A percentile compares a stretch with the other conserved stretches of the same genome.
Evolutionary conservation across 2,113 vertebrate species (phyloP).

Genomic region (Dinomys branickii): DNA sequence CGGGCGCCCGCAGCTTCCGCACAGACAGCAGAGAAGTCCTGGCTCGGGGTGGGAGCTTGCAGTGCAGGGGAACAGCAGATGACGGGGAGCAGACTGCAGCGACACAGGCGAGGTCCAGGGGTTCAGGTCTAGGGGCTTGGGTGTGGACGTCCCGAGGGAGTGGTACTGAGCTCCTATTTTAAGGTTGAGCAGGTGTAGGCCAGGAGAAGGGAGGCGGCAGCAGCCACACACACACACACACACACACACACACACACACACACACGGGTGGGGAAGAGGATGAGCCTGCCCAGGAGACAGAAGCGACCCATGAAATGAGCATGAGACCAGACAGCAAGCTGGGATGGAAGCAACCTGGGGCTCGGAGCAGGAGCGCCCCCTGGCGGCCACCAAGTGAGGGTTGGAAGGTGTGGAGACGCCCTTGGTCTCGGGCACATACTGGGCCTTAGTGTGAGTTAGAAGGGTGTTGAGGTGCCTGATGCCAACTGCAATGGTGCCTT

Average conservation of each 20-base stretch:
- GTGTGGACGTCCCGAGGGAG: neutral
- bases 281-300: neutral
- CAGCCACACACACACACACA: too few species aligned
- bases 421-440: neutral
- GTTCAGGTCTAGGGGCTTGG: neutral
- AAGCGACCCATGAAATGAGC: neutral
- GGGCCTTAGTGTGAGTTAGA: neutral
- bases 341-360: neutral
- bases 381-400: neutral
- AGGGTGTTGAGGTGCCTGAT: neutral
- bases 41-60: too few species aligned
- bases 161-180: neutral
- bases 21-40: too few species aligned
- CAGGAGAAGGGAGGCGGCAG: neutral
- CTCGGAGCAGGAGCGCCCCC: neutral
- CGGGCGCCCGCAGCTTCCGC: too few species aligned
- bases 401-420: neutral
- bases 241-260: neutral
- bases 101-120: neutral
- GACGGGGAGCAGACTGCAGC: neutral
- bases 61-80: too few species aligned
- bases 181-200: neutral
- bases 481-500: neutral
- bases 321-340: neutral
- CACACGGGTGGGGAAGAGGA: neutral